phyloP scores from a whole-genome alignment of 92 coral and sea anemone species.

The Actinostola sp. region DNA sequence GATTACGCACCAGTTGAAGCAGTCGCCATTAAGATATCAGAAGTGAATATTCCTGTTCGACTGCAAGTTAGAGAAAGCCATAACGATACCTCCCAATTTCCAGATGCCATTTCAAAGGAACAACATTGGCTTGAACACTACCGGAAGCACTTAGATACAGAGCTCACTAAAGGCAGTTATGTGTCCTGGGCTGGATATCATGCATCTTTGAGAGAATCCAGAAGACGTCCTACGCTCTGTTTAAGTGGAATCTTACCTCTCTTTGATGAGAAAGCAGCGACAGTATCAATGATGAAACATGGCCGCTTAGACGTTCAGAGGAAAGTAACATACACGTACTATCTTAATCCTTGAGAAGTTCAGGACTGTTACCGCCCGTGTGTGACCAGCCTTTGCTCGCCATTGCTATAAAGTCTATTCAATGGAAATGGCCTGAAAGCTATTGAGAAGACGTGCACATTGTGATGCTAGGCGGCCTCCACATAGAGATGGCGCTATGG shows the following conservation, averaged over 20 bases:
- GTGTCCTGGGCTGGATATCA: conserved; percentile 29
- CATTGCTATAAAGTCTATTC: conserved; percentile 32
- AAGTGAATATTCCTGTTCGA: conserved; percentile 26
- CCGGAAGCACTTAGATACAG: conserved; percentile 16
- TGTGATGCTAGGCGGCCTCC: conserved; percentile 45
- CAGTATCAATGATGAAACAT: conserved; percentile 43
- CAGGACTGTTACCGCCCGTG: conserved; percentile 16
- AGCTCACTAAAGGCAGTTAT: conserved; percentile 4
- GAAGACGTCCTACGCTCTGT: neutral
- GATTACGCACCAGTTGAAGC: too few species aligned
- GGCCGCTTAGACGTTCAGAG: conserved; percentile 23
- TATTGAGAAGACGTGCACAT: conserved; percentile 32
- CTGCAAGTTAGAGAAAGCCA: conserved; percentile 17
- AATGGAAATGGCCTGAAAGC: conserved; percentile 39
- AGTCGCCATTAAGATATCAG: too few species aligned
- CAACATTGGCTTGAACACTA: conserved; percentile 29
- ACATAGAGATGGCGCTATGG: conserved; percentile 53
- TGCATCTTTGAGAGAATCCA: conserved; percentile 7
- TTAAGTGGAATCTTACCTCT: conserved; percentile 18
- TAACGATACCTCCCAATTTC: conserved; percentile 2
- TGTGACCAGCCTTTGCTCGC: conserved; percentile 31
- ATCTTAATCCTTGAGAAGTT: too few species aligned
- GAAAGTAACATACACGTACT: too few species aligned
- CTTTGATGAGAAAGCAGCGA: conserved; percentile 28
- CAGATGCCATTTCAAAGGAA: conserved; percentile 10